Conservation (phyloP, 1,140 invertebrate species). For the Ips nitidus region DNA sequence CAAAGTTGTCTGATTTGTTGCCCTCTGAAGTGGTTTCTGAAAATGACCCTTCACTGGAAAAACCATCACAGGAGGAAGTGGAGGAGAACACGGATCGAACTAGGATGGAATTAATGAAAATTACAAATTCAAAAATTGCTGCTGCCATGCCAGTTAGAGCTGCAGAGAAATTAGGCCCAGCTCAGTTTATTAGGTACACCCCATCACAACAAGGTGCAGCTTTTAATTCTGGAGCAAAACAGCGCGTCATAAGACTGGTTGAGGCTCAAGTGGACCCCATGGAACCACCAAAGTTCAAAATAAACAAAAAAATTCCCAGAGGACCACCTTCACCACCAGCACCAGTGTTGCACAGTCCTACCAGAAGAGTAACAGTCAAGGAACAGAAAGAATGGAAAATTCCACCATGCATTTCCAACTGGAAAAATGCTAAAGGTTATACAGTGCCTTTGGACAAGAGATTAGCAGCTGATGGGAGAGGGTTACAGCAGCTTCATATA, state of each 20-base stretch:
- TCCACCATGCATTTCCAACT: slow-evolving; percentile 98
- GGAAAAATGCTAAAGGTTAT: slow-evolving; percentile 99
- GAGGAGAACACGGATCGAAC: slow-evolving; percentile 87
- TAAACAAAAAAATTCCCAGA: slow-evolving; percentile 94
- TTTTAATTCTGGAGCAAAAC: slow-evolving; percentile 97
- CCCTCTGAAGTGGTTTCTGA: slow-evolving; percentile 91
- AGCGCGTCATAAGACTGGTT: slow-evolving; percentile 95
- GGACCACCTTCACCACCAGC: slow-evolving; percentile 98
- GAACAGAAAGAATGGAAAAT: slow-evolving; percentile 99
- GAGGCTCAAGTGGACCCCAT: slow-evolving; percentile 97
- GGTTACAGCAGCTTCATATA: slow-evolving; percentile 95
- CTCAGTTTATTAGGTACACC: slow-evolving; percentile 97
- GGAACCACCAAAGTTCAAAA: slow-evolving; percentile 97
- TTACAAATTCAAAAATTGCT: slow-evolving; percentile 87
- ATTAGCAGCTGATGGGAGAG: slow-evolving; percentile 95
- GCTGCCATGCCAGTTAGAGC: slow-evolving; percentile 91
- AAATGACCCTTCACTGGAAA: slow-evolving; percentile 85
- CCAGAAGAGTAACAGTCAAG: slow-evolving; percentile 94
- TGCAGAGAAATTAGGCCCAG: slow-evolving; percentile 84
- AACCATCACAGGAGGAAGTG: slow-evolving; percentile 83
- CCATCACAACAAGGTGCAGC: slow-evolving; percentile 94
- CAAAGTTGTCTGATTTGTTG: slow-evolving; percentile 90
- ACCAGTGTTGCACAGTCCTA: slow-evolving; percentile 94
- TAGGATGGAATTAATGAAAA: slow-evolving; percentile 77
- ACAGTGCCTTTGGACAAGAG: slow-evolving; percentile 98